Evolutionary conservation across 2,113 vertebrate species (phyloP), one percentile per base, ranked within the genome.

Genomic region (Morone saxatilis): DNA sequence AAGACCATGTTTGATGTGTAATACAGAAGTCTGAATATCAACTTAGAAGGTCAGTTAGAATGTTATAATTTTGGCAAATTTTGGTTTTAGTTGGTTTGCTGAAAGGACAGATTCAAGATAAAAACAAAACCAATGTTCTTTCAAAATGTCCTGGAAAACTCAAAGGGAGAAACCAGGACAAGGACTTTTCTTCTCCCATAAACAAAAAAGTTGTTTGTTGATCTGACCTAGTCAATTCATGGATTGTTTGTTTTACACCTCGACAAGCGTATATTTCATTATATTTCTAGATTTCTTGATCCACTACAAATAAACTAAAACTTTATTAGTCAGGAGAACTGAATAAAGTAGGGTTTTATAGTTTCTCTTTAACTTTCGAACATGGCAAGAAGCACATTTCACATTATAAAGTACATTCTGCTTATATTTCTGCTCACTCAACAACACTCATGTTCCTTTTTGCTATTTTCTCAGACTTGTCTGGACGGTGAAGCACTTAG

Each of bases 211-310:
- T n/a, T 13, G 19, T 63, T 13, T 11, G 68, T 38, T 41, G 6
- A 69, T 31, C 17, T 50, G 31, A 31, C 36, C 14, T 7, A 20
- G 25, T 25, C 13, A 3, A n/a, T 40, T 38, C 19, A 50, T 25
- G 41, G 22, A n/a, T 6, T 51, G 63, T 78, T 78, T 50, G 45
- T 61, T 78, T 61, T 41, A 40, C 63, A 48, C 54, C 13, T 41
- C 13, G 1, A 1, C 25, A 60, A 75, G 43, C 51, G 47, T 77
- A 36, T 45, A n/a, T 77, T 77, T 67, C 17, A 68, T 45, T 38
- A 43, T 56, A 5, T 16, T 22, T 0, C 4, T 9, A 16, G 8
- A n/a, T 12, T 41, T 66, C 6, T 22, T 60, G 20, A 48, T 77
- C 6, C 10, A 48, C 41, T 8, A 5, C n/a, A 22, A 1, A 5